Base-by-base conservation (phyloP, 2,888 invertebrate species). In the Athripsodes cinereus region DNA sequence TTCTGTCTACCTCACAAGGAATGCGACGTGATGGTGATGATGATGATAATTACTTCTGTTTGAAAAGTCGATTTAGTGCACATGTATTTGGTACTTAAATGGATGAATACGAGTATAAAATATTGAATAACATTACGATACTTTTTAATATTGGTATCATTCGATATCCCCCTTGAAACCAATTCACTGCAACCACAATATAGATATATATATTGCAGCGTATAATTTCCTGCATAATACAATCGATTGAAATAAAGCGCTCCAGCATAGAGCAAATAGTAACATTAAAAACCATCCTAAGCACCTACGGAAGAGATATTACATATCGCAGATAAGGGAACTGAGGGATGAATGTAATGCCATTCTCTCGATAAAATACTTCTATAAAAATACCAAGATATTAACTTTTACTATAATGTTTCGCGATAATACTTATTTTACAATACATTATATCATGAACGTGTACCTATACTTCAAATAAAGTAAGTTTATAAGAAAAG, bases 281-380 rank as follows among this genome's bases (percentile, higher is more conserved):
- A 40, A 40, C 40, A 40, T 40, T 40, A 40, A 40, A 26, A 40
- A 40, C 40, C 16, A 16, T 40, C 16, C n/a, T 40, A 40, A 40
- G 40, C 40, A 40, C 40, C 40, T 40, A 40, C 40, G 40, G 40
- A 40, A 40, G 40, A 40, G 40, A 40, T 40, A 40, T 40, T 40
- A 40, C 16, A 16, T 40, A 40, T 3, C n/a, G 40, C 8, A 40
- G 40, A 40, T 40, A 40, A 40, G 40, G 8, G 40, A 40, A 40
- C 8, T 8, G 26, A 26, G 26, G 13, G 16, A 40, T 40, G 40
- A 5, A 40, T 40, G 16, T 40, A 40, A 40, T 40, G 40, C 13
- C 10, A 40, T 31, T 13, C 16, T 40, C 40, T n/a, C 13, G 40
- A 40, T 40, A 40, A 26, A 26, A 26, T 26, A 26, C 26, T 26